Percentiles rank a stretch among this genome's conserved stretches.
Evolutionary conservation across 2,113 vertebrate genomes (phyloP).

Genomic region (Athene noctua): DNA sequence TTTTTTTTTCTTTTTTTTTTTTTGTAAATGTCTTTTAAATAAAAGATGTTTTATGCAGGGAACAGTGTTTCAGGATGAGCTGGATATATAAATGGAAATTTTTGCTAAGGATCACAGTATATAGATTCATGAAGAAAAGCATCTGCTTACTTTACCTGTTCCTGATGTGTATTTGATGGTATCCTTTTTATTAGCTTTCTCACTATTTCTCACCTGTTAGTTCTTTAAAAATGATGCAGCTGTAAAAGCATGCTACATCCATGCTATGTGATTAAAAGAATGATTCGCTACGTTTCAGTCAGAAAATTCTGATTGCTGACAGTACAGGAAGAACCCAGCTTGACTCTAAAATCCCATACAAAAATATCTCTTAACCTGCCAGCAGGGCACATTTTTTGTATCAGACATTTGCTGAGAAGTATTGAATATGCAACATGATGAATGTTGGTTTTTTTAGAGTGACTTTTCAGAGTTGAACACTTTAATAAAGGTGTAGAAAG

Average conservation of each 20-base stretch:
- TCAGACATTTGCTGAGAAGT: not conserved
- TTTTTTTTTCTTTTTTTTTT: not conserved
- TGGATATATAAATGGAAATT: not conserved
- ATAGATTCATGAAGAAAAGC: not conserved
- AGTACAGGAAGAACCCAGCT: not conserved
- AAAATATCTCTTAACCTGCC: not conserved
- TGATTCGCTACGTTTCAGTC: not conserved
- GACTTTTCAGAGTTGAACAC: not conserved
- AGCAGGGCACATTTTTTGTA: not conserved
- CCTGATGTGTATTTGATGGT: not conserved
- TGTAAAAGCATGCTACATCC: not conserved
- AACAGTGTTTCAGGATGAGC: not conserved
- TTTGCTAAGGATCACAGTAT: not conserved
- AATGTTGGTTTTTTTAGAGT: not conserved
- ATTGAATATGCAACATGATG: not conserved
- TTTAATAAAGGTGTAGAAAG: not conserved
- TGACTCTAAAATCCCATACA: not conserved
- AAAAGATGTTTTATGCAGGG: not conserved
- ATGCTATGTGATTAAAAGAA: not conserved
- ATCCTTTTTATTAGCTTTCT: slow-evolving; percentile 2
- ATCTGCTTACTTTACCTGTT: not conserved
- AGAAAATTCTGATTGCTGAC: not conserved
- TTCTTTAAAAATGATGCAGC: not conserved
- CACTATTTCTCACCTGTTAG: not conserved
- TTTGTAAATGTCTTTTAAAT: not conserved